Evolutionary conservation across 2,113 vertebrate genomes (phyloP).

Genomic region (Myrmecobius fasciatus): DNA sequence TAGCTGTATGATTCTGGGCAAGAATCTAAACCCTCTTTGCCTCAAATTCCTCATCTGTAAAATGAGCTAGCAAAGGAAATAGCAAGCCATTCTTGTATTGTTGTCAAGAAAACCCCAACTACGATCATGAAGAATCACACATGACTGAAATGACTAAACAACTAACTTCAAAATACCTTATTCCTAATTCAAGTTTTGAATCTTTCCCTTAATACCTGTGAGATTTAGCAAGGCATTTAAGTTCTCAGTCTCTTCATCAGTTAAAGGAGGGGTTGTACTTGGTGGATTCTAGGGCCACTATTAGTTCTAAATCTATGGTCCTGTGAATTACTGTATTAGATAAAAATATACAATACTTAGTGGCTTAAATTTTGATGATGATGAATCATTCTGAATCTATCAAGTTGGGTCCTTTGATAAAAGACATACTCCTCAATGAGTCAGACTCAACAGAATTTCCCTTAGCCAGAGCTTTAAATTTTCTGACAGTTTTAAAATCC

Average conservation of each 20-base stretch:
- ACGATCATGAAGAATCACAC: no score
- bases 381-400: background rate
- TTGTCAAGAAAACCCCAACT: no score
- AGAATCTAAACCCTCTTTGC: no score
- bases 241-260: background rate
- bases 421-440: background rate
- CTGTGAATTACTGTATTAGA: background rate
- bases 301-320: background rate
- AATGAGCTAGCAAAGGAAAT: no score
- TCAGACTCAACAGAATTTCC: background rate
- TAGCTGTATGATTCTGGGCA: no score
- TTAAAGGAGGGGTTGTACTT: background rate
- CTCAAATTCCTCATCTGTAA: no score
- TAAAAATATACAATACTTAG: background rate
- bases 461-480: background rate
- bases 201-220: background rate
- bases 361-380: background rate
- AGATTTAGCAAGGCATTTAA: background rate
- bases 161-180: background rate
- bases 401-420: background rate
- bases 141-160: no score
- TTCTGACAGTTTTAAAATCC: background rate
- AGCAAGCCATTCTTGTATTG: no score
- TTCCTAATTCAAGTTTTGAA: background rate
- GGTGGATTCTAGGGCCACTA: background rate